Conservation (phyloP, 1,140 invertebrate genomes). For the Euwallacea fornicatus region DNA sequence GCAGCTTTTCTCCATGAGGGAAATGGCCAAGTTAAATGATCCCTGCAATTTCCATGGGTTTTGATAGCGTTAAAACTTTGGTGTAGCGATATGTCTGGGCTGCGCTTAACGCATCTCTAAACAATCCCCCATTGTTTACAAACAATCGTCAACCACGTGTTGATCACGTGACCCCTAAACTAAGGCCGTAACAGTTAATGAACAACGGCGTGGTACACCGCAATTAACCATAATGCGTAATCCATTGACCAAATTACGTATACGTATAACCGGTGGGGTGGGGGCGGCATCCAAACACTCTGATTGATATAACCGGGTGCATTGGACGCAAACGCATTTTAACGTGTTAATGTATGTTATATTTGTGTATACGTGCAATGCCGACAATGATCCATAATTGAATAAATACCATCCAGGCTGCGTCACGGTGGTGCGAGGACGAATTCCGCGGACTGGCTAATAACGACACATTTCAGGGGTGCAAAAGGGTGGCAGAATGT, state of each 20-base stretch:
- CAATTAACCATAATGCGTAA: constrained; percentile 56
- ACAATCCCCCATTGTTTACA: too few relatives aligned
- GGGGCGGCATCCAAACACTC: constrained; percentile 46
- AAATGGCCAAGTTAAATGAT: too few relatives aligned
- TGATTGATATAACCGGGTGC: constrained; percentile 51
- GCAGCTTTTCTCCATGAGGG: too few relatives aligned
- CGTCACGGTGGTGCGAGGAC: too few relatives aligned
- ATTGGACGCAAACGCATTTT: constrained; percentile 33
- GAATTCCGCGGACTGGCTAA: too few relatives aligned
- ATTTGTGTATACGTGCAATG: constrained; percentile 20
- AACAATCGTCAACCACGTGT: constrained; percentile 41
- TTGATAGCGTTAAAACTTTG: too few relatives aligned
- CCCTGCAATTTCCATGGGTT: too few relatives aligned
- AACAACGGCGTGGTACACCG: constrained; percentile 52
- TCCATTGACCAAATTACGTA: constrained; percentile 55
- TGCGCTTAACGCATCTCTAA: too few relatives aligned
- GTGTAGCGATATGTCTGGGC: too few relatives aligned
- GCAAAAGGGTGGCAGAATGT: constrained; percentile 2
- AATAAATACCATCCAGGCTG: constrained; percentile 22
- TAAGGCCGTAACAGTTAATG: constrained; percentile 51
- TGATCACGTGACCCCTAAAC: constrained; percentile 49
- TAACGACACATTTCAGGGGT: too few relatives aligned
- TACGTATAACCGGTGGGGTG: constrained; percentile 41
- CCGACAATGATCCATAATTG: constrained; percentile 32
- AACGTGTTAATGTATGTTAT: constrained; percentile 33